Conservation (phyloP, 2,113 vertebrate species). For the Hymenochirus boettgeri region DNA sequence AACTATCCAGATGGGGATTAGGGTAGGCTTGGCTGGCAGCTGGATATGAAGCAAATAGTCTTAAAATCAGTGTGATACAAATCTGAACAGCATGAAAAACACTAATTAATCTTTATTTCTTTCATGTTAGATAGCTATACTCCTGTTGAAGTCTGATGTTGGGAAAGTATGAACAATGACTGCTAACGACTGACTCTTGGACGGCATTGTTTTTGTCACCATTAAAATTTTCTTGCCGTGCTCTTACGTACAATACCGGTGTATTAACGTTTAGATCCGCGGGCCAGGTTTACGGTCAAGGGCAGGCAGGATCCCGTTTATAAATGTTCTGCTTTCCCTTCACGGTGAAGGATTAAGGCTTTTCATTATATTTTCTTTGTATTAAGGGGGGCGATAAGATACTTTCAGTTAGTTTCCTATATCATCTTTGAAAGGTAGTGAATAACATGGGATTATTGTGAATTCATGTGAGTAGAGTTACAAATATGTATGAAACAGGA, state of each 20-base stretch:
- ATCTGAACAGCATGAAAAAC: slow-evolving; percentile 36
- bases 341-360: too few species aligned
- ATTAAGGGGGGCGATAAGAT: too few species aligned
- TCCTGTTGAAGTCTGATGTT: not conserved
- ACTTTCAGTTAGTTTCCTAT: too few species aligned
- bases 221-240: not conserved
- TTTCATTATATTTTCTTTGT: too few species aligned
- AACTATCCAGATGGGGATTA: slow-evolving; percentile 40
- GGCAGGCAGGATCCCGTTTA: too few species aligned
- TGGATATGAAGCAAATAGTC: slow-evolving; percentile 35
- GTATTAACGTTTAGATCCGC: not conserved
- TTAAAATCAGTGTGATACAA: slow-evolving; percentile 39
- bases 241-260: not conserved
- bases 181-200: not conserved
- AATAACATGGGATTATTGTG: too few species aligned
- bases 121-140: slow-evolving; percentile 17
- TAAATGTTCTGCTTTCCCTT: too few species aligned
- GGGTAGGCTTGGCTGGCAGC: slow-evolving; percentile 33
- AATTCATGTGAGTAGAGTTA: too few species aligned
- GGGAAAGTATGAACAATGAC: not conserved
- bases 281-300: too few species aligned
- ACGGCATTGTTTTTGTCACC: not conserved
- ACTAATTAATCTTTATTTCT: slow-evolving; percentile 38
- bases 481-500: too few species aligned
- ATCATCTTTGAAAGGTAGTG: too few species aligned